Base-by-base conservation (phyloP, 2,797 vertebrate species). In the Triplophysa bombifrons region DNA sequence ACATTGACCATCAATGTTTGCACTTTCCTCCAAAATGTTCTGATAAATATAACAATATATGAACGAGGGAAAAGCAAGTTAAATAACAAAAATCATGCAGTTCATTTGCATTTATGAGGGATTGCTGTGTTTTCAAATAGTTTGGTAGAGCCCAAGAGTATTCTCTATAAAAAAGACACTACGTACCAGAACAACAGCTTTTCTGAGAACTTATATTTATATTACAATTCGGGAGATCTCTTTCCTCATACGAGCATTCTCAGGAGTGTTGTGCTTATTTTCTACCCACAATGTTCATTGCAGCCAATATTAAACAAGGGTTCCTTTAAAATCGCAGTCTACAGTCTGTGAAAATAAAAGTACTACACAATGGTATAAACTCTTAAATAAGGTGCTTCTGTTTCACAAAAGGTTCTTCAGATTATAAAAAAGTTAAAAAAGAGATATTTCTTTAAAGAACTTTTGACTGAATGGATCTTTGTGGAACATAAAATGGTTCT, bases 1-100 rank as follows among this genome's bases (percentile, higher is more conserved):
- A 74, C 38, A 68, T 25, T 63, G 75, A 44, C 22, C 51, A 41
- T 20, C 41, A 48, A 11, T 69, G 46, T 38, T 74, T 58, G 17
- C 81, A 55, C 60, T 69, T 53, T 63, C 27, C 76, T 71, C 30
- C 74, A 48, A 56, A 60, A 66, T 17, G 27, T 63, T 53, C 53
- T 72, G 41, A 63, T 41, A 73, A 73, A 51, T 63, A 68, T 74
- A 74, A 71, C 64, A 78, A 82, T 79, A 74, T 55, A 61, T 41
- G n/a, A 56, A 61, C 34, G 22, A 78, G 70, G 58, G 65, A 53
- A 65, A 72, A 66, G n/a, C 20, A 76, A 69, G 50, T 66, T 60
- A 67, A 72, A 71, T 50, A 71, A 70, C 58, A 83, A 83, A 63
- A 17, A 74, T 72, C 67, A 46, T 74, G 69, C 74, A 80, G 61